Base-by-base conservation (phyloP, 2,113 vertebrate species). In the Myxocyprinus asiaticus region DNA sequence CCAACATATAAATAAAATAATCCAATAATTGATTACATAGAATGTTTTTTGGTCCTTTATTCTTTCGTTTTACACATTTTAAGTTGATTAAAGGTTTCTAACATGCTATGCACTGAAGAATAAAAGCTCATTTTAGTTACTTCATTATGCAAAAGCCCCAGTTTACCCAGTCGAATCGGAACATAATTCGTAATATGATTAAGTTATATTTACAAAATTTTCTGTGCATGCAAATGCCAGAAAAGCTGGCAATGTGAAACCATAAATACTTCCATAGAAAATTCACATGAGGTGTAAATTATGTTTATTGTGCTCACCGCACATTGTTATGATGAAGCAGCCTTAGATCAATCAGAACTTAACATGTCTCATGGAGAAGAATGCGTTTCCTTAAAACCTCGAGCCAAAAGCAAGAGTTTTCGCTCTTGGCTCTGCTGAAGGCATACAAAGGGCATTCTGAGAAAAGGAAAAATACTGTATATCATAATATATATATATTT, bases 1-100 rank as follows among this genome's bases (percentile, higher is more conserved):
- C 48, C 82, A 83, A 80, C 62, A 45, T 77, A 68, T 63, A 56
- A 88, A 84, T 82, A 78, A 73, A 81, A 87, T 80, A 70, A 84
- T 80, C 64, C 84, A 84, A 83, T 85, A 86, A 90, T 85, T 87
- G 85, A 87, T 86, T 88, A 82, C 56, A 84, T 85, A 78, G 47
- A 70, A 77, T 86, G 83, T 77, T 77, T 76, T 55, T 48, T 14
- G 75, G 47, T 17, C 2, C 77, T 63, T 76, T 84, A 78, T 51
- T 77, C 62, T 72, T 68, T 17, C 0, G 73, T 67, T 74, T 83
- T 80, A 56, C 75, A 61, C 71, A 76, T 85, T 86, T 80, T 76
- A 74, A 82, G 73, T 86, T 81, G 87, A 88, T 86, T 82, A 84
- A 64, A 79, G 81, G 77, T 82, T 55, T 42, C 33, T 56, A 51